Evolutionary conservation across 2,888 invertebrate species (phyloP).

Genomic region (Portevinia maculata): DNA sequence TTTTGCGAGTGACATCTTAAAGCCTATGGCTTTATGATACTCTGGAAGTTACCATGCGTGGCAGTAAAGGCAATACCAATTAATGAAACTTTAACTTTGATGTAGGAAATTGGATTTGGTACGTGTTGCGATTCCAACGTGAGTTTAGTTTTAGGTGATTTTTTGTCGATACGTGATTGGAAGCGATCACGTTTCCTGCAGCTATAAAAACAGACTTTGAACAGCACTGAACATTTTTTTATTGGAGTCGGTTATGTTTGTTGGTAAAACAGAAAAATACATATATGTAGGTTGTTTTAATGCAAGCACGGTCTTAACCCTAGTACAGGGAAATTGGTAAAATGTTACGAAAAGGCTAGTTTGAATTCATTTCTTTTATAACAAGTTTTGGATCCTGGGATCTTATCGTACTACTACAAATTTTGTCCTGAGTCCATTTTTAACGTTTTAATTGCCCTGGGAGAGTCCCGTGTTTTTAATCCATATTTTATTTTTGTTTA

Average conservation of each 20-base stretch:
- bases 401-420: too few species aligned
- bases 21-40: conserved; percentile 15
- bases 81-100: conserved; percentile 65
- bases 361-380: too few species aligned
- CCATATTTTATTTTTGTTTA: too few species aligned
- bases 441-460: too few species aligned
- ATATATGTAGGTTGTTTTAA: too few species aligned
- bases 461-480: too few species aligned
- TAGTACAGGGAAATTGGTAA: too few species aligned
- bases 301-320: too few species aligned
- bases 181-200: conserved; percentile 3
- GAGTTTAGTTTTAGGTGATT: conserved; percentile 11
- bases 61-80: conserved; percentile 53
- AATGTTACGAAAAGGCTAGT: too few species aligned
- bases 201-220: conserved; percentile 32
- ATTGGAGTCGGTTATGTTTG: conserved; percentile 12
- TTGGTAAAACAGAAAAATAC: neutral
- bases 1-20: conserved; percentile 42
- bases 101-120: conserved; percentile 65
- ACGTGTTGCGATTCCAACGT: conserved; percentile 47
- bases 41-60: conserved; percentile 8
- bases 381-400: too few species aligned
- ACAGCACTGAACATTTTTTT: neutral
- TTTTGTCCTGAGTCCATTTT: too few species aligned
- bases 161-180: conserved; percentile 33